A percentile compares a stretch with the other conserved stretches of the same genome.
These are phyloP conservation scores for Grus americana DNA, from an alignment of 2,113 vertebrate genomes.

Conservation along the genomic window DNA sequence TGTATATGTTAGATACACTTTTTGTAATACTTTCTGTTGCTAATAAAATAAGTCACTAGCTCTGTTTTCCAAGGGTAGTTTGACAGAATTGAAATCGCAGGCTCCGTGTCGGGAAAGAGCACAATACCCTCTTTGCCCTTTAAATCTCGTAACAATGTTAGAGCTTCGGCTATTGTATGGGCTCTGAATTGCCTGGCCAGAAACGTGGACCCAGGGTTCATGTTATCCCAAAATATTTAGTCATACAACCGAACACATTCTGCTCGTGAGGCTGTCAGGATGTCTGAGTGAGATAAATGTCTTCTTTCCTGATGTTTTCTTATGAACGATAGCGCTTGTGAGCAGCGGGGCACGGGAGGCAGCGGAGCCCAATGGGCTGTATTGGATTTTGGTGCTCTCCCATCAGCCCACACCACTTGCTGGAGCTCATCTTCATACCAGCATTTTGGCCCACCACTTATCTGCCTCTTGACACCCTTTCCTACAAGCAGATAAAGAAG, in stretches of 20 bases:
- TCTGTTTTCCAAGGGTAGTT: slow-evolving; percentile 45
- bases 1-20: slow-evolving; percentile 48
- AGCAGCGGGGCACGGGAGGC: accelerated
- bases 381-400: not conserved
- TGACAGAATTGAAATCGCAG: slow-evolving; percentile 43
- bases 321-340: not conserved
- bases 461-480: not conserved
- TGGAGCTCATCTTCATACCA: not conserved
- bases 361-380: accelerated
- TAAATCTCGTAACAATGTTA: slow-evolving; percentile 20
- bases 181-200: not conserved
- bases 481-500: not conserved
- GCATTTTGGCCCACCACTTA: not conserved
- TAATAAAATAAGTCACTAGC: slow-evolving; percentile 61
- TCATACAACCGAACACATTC: not conserved
- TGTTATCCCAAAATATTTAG: slow-evolving; percentile 36
- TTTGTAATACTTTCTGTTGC: slow-evolving; percentile 56
- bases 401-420: not conserved
- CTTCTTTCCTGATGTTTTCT: not conserved
- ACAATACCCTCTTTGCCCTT: slow-evolving; percentile 37
- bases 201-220: not conserved
- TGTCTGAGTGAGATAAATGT: not conserved
- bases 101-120: slow-evolving; percentile 26
- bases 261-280: not conserved
- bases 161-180: not conserved